Evolutionary conservation across 2,797 vertebrate species (phyloP).

Genomic region (Austrolebias charrua): DNA sequence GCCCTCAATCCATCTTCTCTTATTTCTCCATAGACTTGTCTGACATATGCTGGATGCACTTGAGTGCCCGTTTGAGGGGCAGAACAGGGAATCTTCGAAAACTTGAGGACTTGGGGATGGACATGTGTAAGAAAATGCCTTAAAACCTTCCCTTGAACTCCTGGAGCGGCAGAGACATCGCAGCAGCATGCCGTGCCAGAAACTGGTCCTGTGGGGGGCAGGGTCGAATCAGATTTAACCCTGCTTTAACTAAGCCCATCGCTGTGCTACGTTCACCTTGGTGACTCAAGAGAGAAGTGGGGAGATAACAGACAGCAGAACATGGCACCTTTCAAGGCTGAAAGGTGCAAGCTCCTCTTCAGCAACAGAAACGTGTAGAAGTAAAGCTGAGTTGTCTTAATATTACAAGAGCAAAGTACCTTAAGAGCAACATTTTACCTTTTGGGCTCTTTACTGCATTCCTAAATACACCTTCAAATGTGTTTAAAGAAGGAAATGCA

Average conservation of each 20-base stretch:
- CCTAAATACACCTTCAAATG: conserved; percentile 15
- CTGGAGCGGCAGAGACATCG: conserved; percentile 10
- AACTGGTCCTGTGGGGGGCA: conserved; percentile 30
- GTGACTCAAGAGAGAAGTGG: conserved; percentile 40
- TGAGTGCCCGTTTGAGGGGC: conserved; percentile 69
- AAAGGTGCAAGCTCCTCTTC: conserved; percentile 48
- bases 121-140: conserved; percentile 18
- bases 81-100: conserved; percentile 45
- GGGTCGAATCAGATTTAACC: conserved; percentile 70
- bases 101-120: conserved; percentile 39
- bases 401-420: conserved; percentile 1
- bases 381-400: conserved; percentile 23
- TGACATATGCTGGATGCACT: conserved; percentile 76
- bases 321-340: conserved; percentile 49
- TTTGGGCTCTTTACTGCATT: conserved; percentile 16
- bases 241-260: conserved; percentile 73
- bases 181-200: conserved; percentile 25
- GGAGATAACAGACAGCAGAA: conserved; percentile 48
- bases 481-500: conserved; percentile 15
- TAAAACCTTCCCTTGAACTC: conserved; percentile 22
- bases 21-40: conserved; percentile 60
- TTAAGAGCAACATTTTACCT: conserved; percentile 1
- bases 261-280: conserved; percentile 50
- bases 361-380: conserved; percentile 39
- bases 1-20: conserved; percentile 18